These are phyloP conservation scores for Stylophora pistillata DNA, from an alignment of 64 coral and sea anemone genomes.

Conservation along the genomic window DNA sequence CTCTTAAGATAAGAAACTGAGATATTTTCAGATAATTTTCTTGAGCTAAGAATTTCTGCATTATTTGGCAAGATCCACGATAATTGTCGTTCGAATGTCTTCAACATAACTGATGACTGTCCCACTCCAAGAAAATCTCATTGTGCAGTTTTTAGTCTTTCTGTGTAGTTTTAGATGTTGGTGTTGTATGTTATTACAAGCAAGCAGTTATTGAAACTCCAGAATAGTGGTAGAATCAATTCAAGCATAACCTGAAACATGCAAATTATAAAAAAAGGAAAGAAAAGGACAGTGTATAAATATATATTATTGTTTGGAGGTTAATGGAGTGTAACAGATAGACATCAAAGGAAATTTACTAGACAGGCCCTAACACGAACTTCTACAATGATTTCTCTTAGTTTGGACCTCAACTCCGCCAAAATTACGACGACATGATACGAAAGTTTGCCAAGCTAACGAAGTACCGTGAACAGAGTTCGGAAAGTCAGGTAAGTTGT, in stretches of 20 bases:
- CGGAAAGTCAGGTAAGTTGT: slow-evolving; percentile 35
- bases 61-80: no score
- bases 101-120: no score
- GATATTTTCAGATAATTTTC: no score
- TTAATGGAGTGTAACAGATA: neutral
- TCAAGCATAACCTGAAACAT: neutral
- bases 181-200: no score
- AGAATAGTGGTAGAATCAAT: neutral
- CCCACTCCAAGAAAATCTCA: no score
- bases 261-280: neutral
- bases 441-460: slow-evolving; percentile 86
- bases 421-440: slow-evolving; percentile 91
- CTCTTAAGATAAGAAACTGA: neutral
- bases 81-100: no score
- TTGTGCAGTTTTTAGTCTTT: no score
- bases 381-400: slow-evolving; percentile 23
- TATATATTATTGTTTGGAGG: neutral
- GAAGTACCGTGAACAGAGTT: slow-evolving; percentile 40
- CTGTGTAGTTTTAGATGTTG: no score
- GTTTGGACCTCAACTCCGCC: slow-evolving; percentile 81
- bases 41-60: no score
- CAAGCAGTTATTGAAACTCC: neutral
- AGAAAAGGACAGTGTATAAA: no score
- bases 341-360: neutral
- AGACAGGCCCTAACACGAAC: neutral